A percentile compares a stretch with the other conserved stretches of the same genome.
Conservation (phyloP, 2,113 vertebrate species). For the Ariopsis seemanni region DNA sequence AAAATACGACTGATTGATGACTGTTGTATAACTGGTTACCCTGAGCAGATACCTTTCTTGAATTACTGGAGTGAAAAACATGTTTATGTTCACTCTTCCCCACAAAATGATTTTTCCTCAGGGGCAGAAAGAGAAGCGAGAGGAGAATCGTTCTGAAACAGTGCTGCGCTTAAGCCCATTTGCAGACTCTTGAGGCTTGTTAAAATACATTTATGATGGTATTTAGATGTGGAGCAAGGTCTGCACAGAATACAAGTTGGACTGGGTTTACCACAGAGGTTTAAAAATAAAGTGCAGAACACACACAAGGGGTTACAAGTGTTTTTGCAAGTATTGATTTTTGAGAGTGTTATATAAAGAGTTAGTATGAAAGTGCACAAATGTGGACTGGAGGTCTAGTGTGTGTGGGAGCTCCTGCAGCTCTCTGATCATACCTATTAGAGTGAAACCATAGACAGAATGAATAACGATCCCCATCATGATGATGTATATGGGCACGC, state of each 20-base stretch:
- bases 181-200: slow-evolving; percentile 68
- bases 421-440: background rate
- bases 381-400: background rate
- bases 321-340: slow-evolving; percentile 43
- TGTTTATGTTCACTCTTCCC: background rate
- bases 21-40: background rate
- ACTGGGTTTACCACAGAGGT: slow-evolving; percentile 65
- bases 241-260: slow-evolving; percentile 63
- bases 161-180: slow-evolving; percentile 37
- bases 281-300: slow-evolving; percentile 68
- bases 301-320: slow-evolving; percentile 37
- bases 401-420: background rate
- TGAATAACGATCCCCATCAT: background rate
- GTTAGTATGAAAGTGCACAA: slow-evolving; percentile 40
- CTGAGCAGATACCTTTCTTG: background rate
- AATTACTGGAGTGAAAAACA: background rate
- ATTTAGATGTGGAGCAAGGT: slow-evolving; percentile 62
- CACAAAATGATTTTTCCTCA: slow-evolving; percentile 22
- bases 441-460: slow-evolving; percentile 2
- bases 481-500: background rate
- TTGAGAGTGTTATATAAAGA: slow-evolving; percentile 68
- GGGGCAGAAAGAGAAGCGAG: slow-evolving; percentile 6
- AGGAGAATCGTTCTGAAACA: slow-evolving; percentile 46
- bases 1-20: background rate
- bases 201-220: slow-evolving; percentile 66